Evolutionary conservation across 2,113 vertebrate species (phyloP).

Genomic region (Sturnira hondurensis): DNA sequence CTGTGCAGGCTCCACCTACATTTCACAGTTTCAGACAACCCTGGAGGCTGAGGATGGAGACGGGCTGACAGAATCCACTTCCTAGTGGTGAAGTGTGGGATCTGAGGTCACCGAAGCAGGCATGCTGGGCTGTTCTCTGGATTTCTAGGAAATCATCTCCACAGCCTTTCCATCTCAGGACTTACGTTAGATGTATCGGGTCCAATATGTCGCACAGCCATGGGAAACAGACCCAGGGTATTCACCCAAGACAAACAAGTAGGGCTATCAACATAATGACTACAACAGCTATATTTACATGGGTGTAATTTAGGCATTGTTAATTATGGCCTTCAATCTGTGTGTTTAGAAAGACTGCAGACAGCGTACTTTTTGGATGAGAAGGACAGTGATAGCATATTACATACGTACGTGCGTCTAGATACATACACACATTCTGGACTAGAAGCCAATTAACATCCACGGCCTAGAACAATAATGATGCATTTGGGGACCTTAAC

Average conservation of each 20-base stretch:
- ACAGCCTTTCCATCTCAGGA: neutral
- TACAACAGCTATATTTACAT: neutral
- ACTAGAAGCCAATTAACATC: neutral
- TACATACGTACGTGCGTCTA: neutral
- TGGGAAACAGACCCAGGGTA: neutral
- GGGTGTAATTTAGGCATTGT: neutral
- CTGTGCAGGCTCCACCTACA: neutral
- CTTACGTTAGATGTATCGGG: neutral
- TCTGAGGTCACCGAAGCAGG: neutral
- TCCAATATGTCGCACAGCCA: neutral
- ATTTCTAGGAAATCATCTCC: neutral
- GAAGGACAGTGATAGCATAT: neutral
- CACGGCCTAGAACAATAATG: neutral
- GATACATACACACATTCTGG: neutral
- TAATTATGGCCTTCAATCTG: neutral
- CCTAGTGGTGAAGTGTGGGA: too few relatives aligned
- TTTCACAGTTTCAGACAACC: neutral
- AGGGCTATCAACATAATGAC: neutral
- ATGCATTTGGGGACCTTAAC: neutral
- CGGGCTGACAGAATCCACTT: neutral
- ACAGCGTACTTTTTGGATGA: neutral
- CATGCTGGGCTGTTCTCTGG: neutral
- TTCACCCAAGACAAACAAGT: neutral
- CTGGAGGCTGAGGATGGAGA: too few relatives aligned
- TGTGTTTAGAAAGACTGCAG: slow-evolving; percentile 1